Base-by-base conservation (phyloP, 1,140 invertebrate species). In the Scaptomyza montana region DNA sequence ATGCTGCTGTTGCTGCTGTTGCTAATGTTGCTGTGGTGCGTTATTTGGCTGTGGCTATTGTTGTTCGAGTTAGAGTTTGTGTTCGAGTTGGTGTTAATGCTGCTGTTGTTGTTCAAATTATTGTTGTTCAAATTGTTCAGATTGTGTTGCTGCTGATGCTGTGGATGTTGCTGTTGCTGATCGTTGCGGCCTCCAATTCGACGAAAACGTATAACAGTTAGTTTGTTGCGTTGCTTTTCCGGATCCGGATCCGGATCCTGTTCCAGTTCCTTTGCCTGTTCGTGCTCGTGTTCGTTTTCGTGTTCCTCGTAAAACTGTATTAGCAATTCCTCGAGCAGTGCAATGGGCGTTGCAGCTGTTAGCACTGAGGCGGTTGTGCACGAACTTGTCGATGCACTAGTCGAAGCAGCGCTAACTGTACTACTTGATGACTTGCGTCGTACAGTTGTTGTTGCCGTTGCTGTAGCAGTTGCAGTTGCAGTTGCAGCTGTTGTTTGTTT, bases 301-400 rank as follows among this genome's bases (percentile, higher is more conserved):
- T 89, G 90, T 55, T 90, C 85, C 51, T 92, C 90, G 89, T 92
- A 92, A 43, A 92, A 85, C 51, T 91, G 85, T 19, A 92, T 74
- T 2, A 92, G 73, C 56, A 92, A 33, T 69, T 91, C 90, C 46
- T 92, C 90, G 5, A 92, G 76, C 59, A 92, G 60, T 3, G 72
- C 63, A 39, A 90, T 90, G 13, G 80, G 75, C 25, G 80, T 72
- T 30, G 50, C 49, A 3, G 68, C 57, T 8, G 64, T 74, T 13
- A 72, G 45, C 5, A 78, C 59, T n/a, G 80, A 84, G n/a, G 74
- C 63, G 1, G 12, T 43, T 1, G 10, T 43, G 39, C 39, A 43
- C 12, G 39, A 43, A 43, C 39, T n/a, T 5, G 39, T 43, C 39
- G 77, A 74, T n/a, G 54, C 60, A 25, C 71, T 72, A 3, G 80